phyloP scores from a whole-genome alignment of 2,113 vertebrate species.

The Oreochromis niloticus region DNA sequence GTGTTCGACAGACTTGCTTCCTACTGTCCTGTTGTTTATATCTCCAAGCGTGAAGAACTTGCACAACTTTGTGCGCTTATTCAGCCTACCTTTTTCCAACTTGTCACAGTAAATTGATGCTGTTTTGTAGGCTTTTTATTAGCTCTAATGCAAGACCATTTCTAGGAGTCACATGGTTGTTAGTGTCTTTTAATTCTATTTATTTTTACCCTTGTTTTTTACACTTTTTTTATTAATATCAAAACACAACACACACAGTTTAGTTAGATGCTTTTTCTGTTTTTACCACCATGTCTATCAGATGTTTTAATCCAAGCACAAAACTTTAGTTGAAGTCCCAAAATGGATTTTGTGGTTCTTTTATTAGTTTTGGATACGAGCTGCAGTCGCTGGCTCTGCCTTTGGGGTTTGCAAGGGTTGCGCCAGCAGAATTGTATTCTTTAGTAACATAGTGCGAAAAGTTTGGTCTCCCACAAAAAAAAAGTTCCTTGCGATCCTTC shows the following conservation, averaged over 20 bases:
- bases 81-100: not conserved
- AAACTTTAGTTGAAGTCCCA: constrained; percentile 49
- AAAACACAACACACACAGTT: constrained; percentile 15
- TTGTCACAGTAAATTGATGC: constrained; percentile 12
- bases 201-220: not conserved
- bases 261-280: not conserved
- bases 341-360: constrained; percentile 54
- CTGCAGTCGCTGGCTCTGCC: constrained; percentile 46
- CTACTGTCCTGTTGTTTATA: constrained; percentile 31
- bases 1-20: constrained; percentile 20
- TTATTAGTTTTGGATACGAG: constrained; percentile 56
- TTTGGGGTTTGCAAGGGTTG: constrained; percentile 63
- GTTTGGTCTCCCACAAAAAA: constrained; percentile 66
- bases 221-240: not conserved
- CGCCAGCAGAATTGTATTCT: constrained; percentile 60
- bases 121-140: not conserved
- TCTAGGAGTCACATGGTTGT: not conserved
- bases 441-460: constrained; percentile 64
- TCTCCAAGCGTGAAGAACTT: constrained; percentile 43
- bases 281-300: not conserved
- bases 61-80: constrained; percentile 20
- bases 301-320: constrained; percentile 30
- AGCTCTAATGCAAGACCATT: not conserved
- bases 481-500: constrained; percentile 64
- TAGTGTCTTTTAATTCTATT: not conserved